Evolutionary conservation across 2,113 vertebrate species (phyloP).

Genomic region (Istiophorus platypterus): DNA sequence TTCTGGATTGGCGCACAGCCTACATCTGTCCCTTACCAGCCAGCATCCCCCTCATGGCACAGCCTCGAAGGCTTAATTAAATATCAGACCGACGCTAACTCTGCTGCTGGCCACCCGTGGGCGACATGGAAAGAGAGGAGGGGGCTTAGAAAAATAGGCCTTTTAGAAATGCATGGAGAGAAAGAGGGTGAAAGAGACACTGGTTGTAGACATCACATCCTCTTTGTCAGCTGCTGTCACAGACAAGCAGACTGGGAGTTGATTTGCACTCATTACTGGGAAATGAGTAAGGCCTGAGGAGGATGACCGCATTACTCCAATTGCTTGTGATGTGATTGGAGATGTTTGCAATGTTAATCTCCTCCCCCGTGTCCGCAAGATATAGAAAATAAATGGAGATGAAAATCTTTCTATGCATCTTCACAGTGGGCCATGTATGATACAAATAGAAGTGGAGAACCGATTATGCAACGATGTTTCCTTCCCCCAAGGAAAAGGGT

Average conservation of each 20-base stretch:
- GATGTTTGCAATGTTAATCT: slow-evolving; percentile 76
- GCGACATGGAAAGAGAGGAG: slow-evolving; percentile 35
- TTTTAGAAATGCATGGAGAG: slow-evolving; percentile 36
- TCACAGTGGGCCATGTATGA: slow-evolving; percentile 52
- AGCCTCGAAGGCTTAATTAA: slow-evolving; percentile 78
- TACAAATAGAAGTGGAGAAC: slow-evolving; percentile 61
- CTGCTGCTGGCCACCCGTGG: slow-evolving; percentile 57
- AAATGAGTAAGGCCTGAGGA: slow-evolving; percentile 77
- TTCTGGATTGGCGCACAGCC: slow-evolving; percentile 61
- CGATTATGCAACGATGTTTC: slow-evolving; percentile 58
- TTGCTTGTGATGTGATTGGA: slow-evolving; percentile 73
- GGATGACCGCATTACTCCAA: slow-evolving; percentile 76
- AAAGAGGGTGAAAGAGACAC: slow-evolving; percentile 41
- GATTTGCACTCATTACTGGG: slow-evolving; percentile 84
- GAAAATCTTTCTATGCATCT: slow-evolving; percentile 63
- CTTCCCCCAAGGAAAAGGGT: not conserved
- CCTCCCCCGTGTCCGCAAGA: slow-evolving; percentile 71
- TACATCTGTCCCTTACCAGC: slow-evolving; percentile 62
- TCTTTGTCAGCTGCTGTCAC: slow-evolving; percentile 74
- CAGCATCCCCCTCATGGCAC: slow-evolving; percentile 53
- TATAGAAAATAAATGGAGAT: slow-evolving; percentile 70
- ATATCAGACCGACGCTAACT: slow-evolving; percentile 75
- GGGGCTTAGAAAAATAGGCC: slow-evolving; percentile 11
- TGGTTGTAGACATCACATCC: slow-evolving; percentile 56
- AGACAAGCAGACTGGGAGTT: slow-evolving; percentile 80